These are phyloP conservation scores for Zaprionus bogoriensis DNA, from an alignment of 2,888 invertebrate species.

Conservation along the genomic window DNA sequence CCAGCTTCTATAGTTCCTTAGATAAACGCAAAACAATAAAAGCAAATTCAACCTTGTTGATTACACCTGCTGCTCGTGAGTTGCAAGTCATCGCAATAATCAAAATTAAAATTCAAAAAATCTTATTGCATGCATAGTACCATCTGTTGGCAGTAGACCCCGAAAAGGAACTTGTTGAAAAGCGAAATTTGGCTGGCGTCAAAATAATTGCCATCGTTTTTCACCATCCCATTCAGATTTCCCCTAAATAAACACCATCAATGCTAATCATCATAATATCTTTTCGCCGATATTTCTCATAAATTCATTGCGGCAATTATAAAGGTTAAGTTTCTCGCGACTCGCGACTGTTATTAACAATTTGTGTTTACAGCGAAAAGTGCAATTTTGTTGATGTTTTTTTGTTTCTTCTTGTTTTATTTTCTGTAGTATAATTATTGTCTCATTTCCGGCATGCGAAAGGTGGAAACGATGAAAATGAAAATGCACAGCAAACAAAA, in stretches of 20 bases:
- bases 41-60: not conserved
- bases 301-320: conserved; percentile 5
- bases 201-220: not conserved
- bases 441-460: conserved; percentile 36
- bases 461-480: conserved; percentile 14
- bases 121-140: not conserved
- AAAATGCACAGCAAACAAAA: conserved; percentile 1
- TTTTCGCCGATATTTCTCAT: not conserved
- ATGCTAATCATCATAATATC: not conserved
- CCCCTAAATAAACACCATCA: conserved; percentile 1
- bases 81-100: not conserved
- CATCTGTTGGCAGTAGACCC: not conserved
- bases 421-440: conserved; percentile 8
- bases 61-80: not conserved
- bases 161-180: not conserved
- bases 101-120: no score
- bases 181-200: not conserved
- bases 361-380: conserved; percentile 8
- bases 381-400: conserved; percentile 5
- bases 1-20: not conserved
- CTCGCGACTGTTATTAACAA: conserved; percentile 14
- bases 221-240: not conserved
- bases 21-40: not conserved
- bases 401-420: not conserved
- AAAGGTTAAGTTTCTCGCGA: conserved; percentile 6